Percentiles rank a stretch among this genome's conserved stretches.
Conservation (phyloP, 1,140 invertebrate species). For the Drosophila rufa region DNA sequence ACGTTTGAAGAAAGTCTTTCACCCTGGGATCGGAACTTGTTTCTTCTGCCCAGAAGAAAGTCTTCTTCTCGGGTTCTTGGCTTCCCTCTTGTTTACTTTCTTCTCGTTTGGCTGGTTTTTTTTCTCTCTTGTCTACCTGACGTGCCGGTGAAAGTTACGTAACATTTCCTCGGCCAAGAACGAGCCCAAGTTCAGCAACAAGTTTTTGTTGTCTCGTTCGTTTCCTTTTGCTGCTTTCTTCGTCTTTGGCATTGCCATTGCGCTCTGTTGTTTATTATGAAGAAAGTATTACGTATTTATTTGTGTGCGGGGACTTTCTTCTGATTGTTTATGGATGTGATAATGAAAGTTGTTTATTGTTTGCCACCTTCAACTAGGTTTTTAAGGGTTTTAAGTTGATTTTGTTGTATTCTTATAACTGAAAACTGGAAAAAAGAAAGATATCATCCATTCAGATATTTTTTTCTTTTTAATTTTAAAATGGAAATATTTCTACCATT, state of each 20-base stretch:
- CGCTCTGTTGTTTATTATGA: conserved; percentile 18
- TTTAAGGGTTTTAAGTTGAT: not conserved
- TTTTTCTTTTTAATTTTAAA: too few species aligned
- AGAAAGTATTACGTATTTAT: conserved; percentile 67
- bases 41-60: conserved; percentile 23
- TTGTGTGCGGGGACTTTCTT: conserved; percentile 54
- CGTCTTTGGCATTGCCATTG: conserved; percentile 31
- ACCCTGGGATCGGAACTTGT: conserved; percentile 11
- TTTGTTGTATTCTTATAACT: not conserved
- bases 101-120: conserved; percentile 44
- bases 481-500: too few species aligned
- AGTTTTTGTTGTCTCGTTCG: conserved; percentile 52
- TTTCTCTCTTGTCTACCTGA: conserved; percentile 47
- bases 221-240: conserved; percentile 74
- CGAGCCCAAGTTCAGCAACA: conserved; percentile 77
- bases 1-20: conserved; percentile 64
- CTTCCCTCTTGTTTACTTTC: conserved; percentile 68
- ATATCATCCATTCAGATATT: too few species aligned
- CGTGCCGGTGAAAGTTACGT: conserved; percentile 73
- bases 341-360: conserved; percentile 63
- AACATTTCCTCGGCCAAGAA: conserved; percentile 70
- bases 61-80: conserved; percentile 22
- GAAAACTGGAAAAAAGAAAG: too few species aligned
- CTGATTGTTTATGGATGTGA: conserved; percentile 15
- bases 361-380: not conserved